Evolutionary conservation across 92 coral and sea anemone genomes (phyloP), one percentile per base, ranked within the genome.

Genomic region (Siderastrea radians): DNA sequence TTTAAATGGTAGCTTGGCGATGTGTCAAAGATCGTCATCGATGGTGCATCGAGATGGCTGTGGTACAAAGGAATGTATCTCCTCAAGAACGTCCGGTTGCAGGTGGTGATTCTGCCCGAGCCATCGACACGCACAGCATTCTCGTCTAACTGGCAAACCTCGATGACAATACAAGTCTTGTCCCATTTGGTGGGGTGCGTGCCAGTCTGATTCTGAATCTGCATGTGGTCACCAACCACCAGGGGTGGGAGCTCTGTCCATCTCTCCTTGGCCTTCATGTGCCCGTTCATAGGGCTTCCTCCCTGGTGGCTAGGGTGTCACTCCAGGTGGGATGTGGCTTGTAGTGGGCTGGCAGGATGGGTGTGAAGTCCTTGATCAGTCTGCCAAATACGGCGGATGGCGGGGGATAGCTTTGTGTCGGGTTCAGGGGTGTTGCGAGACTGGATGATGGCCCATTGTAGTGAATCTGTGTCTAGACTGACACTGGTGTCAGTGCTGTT

Each of bases 361-460:
- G 93, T 60, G 86, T 93, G 79, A 90, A 79, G 89, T 86, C 91
- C 72, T 87, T 90, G 89, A 90, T 89, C 1, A 91, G 95, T 49
- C 89, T 14, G 69, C 91, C 95, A 67, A 79, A 92, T 12, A 89
- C 78, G 60, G 38, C 16, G 10, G 6, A 5, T 5, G 10, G 57
- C 10, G 10, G 57, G 57, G 57, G 1, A 53, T 53, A 53, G 57
- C 57, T 53, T 53, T 26, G 94, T 93, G 81, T 68, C 64, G 52
- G 93, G 91, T 78, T 91, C 93, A 12, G 94, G 91, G 16, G 86
- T 90, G 77, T 87, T 93, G 49, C 90, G 89, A 57, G 78, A 93
- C 38, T 26, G 38, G 38, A 26, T 26, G 38, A 26, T 85, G 78
- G 94, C 93, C 9, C 72, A 87, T 77, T 94, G 95, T 0, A 88